Conservation (phyloP, 2,113 vertebrate genomes). For the Alligator mississippiensis region DNA sequence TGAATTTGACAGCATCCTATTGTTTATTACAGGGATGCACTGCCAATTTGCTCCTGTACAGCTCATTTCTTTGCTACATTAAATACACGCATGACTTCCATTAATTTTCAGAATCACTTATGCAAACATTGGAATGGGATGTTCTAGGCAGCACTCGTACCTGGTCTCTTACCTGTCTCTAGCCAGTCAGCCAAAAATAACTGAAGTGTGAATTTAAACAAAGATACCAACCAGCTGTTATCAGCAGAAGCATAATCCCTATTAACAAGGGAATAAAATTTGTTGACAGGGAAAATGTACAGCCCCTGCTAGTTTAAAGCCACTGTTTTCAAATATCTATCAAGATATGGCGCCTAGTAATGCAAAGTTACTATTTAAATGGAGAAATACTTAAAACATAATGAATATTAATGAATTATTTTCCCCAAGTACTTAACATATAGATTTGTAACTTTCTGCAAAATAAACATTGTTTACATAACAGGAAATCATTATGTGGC, state of each 20-base stretch:
- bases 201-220: not conserved
- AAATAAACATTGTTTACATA: too few relatives aligned
- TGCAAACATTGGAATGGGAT: not conserved
- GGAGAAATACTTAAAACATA: too few relatives aligned
- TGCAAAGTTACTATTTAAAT: not conserved
- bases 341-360: not conserved
- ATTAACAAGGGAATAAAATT: not conserved
- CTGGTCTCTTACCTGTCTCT: not conserved
- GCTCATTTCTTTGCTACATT: not conserved
- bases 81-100: not conserved
- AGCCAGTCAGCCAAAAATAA: not conserved
- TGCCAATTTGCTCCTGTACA: not conserved
- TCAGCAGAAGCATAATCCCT: not conserved
- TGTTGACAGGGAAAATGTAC: not conserved
- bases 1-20: too few relatives aligned
- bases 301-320: not conserved
- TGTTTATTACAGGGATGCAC: not conserved
- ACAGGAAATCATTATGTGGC: too few relatives aligned
- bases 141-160: not conserved
- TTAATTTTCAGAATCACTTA: constrained; percentile 7
- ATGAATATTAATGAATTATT: too few relatives aligned
- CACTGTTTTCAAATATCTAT: not conserved
- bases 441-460: too few relatives aligned
- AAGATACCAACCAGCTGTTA: constrained; percentile 12
- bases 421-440: too few relatives aligned